Evolutionary conservation across 2,113 vertebrate species (phyloP).

Genomic region (Geococcyx californianus): DNA sequence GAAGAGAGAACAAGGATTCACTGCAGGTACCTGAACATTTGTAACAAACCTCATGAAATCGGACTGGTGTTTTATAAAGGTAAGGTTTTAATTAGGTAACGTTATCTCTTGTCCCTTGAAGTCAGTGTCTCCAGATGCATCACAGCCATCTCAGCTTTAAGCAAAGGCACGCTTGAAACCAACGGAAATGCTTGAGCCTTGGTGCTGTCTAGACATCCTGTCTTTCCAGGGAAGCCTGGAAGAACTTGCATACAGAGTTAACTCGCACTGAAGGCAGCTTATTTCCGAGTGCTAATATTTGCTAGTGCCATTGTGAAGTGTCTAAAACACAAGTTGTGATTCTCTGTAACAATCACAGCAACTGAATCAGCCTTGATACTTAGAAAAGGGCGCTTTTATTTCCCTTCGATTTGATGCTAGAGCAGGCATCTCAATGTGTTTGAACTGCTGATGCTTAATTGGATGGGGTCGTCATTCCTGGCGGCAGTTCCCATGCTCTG

Average conservation of each 20-base stretch:
- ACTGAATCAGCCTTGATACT: rapidly evolving
- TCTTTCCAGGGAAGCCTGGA: rapidly evolving
- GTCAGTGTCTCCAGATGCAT: background rate
- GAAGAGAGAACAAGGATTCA: background rate
- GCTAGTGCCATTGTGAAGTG: background rate
- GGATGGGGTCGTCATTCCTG: rapidly evolving
- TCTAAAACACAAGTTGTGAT: rapidly evolving
- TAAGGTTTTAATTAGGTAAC: background rate
- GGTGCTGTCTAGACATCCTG: background rate
- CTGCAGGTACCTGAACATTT: background rate
- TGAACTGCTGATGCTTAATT: rapidly evolving
- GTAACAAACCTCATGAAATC: background rate
- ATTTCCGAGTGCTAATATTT: rapidly evolving
- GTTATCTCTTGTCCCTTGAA: background rate
- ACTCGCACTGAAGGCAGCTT: rapidly evolving
- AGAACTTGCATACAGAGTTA: background rate
- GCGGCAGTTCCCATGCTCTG: rapidly evolving
- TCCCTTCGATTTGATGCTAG: rapidly evolving
- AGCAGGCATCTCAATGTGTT: rapidly evolving
- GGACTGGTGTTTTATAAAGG: background rate
- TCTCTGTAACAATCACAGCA: background rate
- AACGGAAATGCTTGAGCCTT: background rate
- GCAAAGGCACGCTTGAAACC: background rate
- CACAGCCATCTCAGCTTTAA: background rate
- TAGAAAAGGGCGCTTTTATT: background rate